phyloP scores from a whole-genome alignment of 2,888 invertebrate genomes.

The Amphipyra tragopoginis region DNA sequence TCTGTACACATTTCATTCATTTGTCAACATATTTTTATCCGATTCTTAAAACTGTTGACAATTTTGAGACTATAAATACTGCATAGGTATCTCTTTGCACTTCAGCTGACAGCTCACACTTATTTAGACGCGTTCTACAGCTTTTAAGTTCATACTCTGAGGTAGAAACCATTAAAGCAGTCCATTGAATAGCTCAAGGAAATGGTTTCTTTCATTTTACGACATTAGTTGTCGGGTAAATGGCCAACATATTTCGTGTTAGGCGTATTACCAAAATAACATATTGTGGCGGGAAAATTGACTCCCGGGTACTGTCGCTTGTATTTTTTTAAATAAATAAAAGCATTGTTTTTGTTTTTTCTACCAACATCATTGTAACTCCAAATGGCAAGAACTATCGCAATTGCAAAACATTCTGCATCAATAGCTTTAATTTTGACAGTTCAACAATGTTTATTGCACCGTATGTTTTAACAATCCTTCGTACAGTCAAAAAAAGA shows the following conservation, averaged over 20 bases:
- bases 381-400: too few species aligned
- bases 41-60: too few species aligned
- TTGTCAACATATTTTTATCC: too few species aligned
- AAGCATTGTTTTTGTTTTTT: not conserved
- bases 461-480: too few species aligned
- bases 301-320: conserved; percentile 9
- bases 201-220: conserved; percentile 69
- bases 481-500: too few species aligned
- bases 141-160: conserved; percentile 29
- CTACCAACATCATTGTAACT: too few species aligned
- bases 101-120: not conserved
- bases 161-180: conserved; percentile 50
- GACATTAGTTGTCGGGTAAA: conserved; percentile 62
- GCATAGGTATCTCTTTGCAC: not conserved
- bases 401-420: too few species aligned
- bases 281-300: conserved; percentile 24
- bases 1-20: too few species aligned
- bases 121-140: not conserved
- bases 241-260: conserved; percentile 57
- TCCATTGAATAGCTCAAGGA: conserved; percentile 61
- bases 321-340: not conserved
- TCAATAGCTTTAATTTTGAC: too few species aligned
- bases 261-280: conserved; percentile 50
- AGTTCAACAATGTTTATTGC: too few species aligned
- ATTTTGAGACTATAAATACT: too few species aligned